These are phyloP conservation scores for Lamellibrachia luymesi DNA, from an alignment of 1,140 invertebrate species.

Conservation along the genomic window DNA sequence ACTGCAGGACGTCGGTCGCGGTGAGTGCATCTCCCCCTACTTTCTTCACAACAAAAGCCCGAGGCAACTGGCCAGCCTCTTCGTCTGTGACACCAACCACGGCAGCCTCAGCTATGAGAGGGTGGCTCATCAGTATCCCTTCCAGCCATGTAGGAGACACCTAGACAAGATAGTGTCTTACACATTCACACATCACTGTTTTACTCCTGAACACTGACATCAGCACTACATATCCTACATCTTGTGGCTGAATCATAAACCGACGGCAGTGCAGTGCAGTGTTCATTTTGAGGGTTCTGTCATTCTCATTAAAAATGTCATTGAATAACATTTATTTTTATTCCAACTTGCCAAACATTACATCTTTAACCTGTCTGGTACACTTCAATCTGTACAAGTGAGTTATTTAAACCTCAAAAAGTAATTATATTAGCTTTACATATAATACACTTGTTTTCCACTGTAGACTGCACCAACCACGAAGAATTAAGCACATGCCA, in stretches of 20 bases:
- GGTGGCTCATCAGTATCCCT: slow-evolving; percentile 22
- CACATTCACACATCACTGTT: background rate
- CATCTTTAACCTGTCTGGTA: background rate
- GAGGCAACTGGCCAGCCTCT: slow-evolving; percentile 19
- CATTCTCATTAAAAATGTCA: background rate
- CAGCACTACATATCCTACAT: background rate
- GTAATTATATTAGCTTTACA: background rate
- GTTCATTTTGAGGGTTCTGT: background rate
- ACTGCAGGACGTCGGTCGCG: slow-evolving; percentile 33
- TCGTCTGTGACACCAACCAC: slow-evolving; percentile 26
- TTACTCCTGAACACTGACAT: background rate
- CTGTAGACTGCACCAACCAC: background rate
- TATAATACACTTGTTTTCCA: background rate
- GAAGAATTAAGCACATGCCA: background rate
- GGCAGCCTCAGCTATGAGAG: slow-evolving; percentile 21
- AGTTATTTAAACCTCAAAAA: background rate
- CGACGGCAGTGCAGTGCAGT: background rate
- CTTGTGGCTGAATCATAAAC: background rate
- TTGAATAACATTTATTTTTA: background rate
- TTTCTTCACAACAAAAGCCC: slow-evolving; percentile 26
- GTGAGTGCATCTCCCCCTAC: slow-evolving; percentile 7
- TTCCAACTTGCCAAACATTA: background rate
- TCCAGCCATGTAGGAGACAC: slow-evolving; percentile 29
- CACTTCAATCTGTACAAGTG: background rate
- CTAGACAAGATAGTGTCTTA: slow-evolving; percentile 52